Evolutionary conservation across 2,888 invertebrate genomes (phyloP), one percentile per base, ranked within the genome.

Genomic region (Lasius fuliginosus): DNA sequence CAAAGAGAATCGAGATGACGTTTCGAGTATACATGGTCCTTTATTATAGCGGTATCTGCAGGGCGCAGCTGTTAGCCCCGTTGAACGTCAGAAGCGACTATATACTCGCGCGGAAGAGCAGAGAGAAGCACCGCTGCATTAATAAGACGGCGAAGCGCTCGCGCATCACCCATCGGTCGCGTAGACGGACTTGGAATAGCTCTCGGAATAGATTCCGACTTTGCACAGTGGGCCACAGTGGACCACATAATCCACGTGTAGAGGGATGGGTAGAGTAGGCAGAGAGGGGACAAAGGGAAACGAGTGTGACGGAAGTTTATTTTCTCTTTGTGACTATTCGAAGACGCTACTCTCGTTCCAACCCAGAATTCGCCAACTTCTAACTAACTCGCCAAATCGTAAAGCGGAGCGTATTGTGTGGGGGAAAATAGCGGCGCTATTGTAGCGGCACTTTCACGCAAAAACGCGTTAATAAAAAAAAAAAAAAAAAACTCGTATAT

Each of bases 151-250:
- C 87, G 85, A 88, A 85, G 68, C 40, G 64, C 33, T 46, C 46
- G 46, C 84, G 87, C 82, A 85, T 53, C 53, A 8, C 2, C 49
- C 85, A 82, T 85, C 82, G 84, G 79, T 79, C 86, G 87, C 86
- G 83, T 89, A 87, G 90, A 91, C 88, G 85, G 88, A 91, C 89
- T 91, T 88, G 90, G 90, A 92, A 92, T 90, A 91, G 90, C 85
- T 91, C 92, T 90, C 89, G 92, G 90, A 93, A 93, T 92, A 93
- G 93, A 92, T 88, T 85, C 88, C 89, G 84, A 90, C 86, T 83
- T 58, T 18, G 86, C 88, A 69, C 77, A 87, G 83, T 36, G 36
- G 36, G 36, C 36, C 36, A 36, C 36, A 49, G 53, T 90, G 86
- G 89, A 88, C 90, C 90, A 88, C 89, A 86, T 88, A 90, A 89